These are phyloP conservation scores for Stercorarius parasiticus DNA, from an alignment of 2,113 vertebrate species.

Conservation along the genomic window DNA sequence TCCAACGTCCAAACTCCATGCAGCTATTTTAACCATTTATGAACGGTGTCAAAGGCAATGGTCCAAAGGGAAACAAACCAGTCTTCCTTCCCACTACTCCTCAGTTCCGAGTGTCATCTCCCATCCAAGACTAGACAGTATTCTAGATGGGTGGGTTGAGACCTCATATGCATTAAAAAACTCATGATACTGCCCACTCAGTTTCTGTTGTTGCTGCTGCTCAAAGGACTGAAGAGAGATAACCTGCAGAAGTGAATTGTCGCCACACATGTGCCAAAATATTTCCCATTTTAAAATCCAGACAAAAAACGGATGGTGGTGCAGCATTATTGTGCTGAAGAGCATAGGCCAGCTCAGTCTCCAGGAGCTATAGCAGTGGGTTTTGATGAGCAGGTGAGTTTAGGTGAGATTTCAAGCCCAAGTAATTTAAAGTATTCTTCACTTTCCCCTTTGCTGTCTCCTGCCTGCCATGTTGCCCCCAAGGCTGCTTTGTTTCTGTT, in stretches of 20 bases:
- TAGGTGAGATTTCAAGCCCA: not conserved
- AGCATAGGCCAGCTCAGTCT: not conserved
- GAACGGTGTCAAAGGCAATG: not conserved
- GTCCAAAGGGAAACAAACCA: not conserved
- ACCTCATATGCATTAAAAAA: not conserved
- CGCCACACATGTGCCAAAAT: not conserved
- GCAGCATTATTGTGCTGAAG: not conserved
- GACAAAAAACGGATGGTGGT: not conserved
- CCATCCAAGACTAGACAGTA: not conserved
- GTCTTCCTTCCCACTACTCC: not conserved
- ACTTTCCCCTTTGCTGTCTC: not conserved
- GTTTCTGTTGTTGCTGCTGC: not conserved
- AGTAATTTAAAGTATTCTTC: not conserved
- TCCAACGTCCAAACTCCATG: not conserved
- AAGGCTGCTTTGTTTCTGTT: not conserved
- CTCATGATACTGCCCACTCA: not conserved
- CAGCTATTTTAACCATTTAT: not conserved
- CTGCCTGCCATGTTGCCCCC: not conserved
- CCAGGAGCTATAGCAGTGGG: not conserved
- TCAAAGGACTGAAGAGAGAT: not conserved
- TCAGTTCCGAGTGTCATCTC: rapidly evolving
- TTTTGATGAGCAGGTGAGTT: not conserved
- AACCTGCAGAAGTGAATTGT: not conserved
- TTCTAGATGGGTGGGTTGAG: not conserved
- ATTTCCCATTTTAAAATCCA: not conserved